Percentiles rank a stretch among this genome's conserved stretches.
Conservation (phyloP, 1,140 invertebrate species). For the Danaus plexippus region DNA sequence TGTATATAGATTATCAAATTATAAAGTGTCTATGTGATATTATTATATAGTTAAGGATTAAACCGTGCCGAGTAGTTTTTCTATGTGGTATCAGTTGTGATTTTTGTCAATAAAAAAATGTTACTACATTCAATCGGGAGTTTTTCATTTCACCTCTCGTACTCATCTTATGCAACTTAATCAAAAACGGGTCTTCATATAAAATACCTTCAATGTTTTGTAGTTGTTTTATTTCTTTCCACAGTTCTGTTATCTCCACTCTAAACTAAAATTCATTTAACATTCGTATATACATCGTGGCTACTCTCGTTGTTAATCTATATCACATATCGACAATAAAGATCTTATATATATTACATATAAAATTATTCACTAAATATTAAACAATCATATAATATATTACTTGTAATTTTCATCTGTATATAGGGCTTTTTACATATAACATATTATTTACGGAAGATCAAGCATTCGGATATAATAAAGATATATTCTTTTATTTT, state of each 20-base stretch:
- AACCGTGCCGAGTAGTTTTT: constrained; percentile 71
- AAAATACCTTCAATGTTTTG: constrained; percentile 22
- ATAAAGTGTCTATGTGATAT: constrained; percentile 70
- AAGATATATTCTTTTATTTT: no score
- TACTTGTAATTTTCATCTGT: no score
- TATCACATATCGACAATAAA: constrained; percentile 53
- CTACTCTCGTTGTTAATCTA: constrained; percentile 50
- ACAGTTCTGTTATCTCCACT: constrained; percentile 28
- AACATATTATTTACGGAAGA: no score
- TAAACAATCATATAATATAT: background rate
- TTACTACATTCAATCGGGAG: constrained; percentile 40
- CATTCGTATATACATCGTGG: constrained; percentile 32
- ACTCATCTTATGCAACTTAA: no score
- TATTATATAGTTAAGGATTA: constrained; percentile 69
- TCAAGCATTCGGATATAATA: no score
- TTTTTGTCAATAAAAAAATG: constrained; percentile 64
- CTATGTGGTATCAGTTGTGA: constrained; percentile 71
- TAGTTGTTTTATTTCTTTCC: constrained; percentile 48
- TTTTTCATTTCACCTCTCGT: no score
- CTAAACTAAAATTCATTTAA: constrained; percentile 16
- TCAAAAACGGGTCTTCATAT: background rate
- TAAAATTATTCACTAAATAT: constrained; percentile 7
- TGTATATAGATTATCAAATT: constrained; percentile 67
- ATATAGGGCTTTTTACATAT: no score
- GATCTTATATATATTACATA: constrained; percentile 8